Evolutionary conservation across 2,888 invertebrate genomes (phyloP), one percentile per base, ranked within the genome.

Genomic region (Furcula furcula): DNA sequence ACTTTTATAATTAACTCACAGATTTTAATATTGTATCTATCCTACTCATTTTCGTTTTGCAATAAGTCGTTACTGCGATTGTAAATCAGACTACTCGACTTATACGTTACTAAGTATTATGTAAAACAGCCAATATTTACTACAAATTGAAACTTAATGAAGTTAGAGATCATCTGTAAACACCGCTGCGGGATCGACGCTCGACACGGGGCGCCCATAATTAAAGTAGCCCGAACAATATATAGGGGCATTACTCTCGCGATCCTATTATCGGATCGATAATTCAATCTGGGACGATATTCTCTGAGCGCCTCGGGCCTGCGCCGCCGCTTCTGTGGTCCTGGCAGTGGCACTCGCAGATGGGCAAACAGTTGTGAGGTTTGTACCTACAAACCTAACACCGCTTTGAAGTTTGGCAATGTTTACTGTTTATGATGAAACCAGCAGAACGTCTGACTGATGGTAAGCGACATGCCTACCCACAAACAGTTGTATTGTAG

Each of bases 201-300:
- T 35, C 33, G 33, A 30, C 25, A 31, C 18, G 36, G n/a, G n/a
- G 60, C 57, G 61, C 36, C 55, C 41, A 62, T 76, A 72, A 76
- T 78, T 62, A 73, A 76, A 74, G 70, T 66, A 72, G 71, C 70
- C 53, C 55, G 56, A 69, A 69, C 74, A 75, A 73, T 74, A 70
- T 76, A 77, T 66, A 60, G 72, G 56, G 58, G 65, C 63, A 78
- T 77, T 76, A 72, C 69, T 76, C 76, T 72, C 55, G 63, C 58
- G 77, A 77, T 76, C 76, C 77, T 60, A 83, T 83, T 84, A 82
- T 75, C 74, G 65, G 68, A 62, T 75, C 82, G 75, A 84, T 84
- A 84, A 83, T 83, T 84, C 79, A 83, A 82, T 84, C 75, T 58
- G 53, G 65, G 55, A 52, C 65, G 69, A 76, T 81, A 80, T 74